These are phyloP conservation scores for Danaus plexippus DNA, from an alignment of 1,140 invertebrate genomes.

Conservation along the genomic window DNA sequence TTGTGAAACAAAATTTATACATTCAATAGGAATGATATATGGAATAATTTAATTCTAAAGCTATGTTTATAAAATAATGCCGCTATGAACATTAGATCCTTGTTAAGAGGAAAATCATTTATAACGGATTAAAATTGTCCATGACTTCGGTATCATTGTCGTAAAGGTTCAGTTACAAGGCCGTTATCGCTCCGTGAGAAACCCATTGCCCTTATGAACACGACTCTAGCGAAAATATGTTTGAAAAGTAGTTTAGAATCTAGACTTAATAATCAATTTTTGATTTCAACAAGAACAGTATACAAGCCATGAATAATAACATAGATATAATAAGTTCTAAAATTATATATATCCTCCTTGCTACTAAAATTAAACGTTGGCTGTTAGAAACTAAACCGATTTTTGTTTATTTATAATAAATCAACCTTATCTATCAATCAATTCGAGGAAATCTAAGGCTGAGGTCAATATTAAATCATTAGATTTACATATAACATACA, in stretches of 20 bases:
- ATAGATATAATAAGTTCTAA: too few species aligned
- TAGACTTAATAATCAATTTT: too few species aligned
- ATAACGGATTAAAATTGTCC: constrained; percentile 32
- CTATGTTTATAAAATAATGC: too few species aligned
- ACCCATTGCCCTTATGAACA: constrained; percentile 26
- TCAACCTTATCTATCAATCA: constrained; percentile 12
- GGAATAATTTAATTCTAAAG: not conserved
- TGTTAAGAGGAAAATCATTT: constrained; percentile 30
- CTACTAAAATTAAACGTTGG: constrained; percentile 1
- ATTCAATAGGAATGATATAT: not conserved
- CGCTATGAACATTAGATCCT: constrained; percentile 2
- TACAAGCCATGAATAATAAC: too few species aligned
- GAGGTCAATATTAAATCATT: constrained; percentile 2
- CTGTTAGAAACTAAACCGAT: too few species aligned
- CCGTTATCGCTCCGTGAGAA: constrained; percentile 42
- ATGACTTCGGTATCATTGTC: constrained; percentile 43
- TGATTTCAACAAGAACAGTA: too few species aligned
- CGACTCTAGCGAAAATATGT: constrained; percentile 14
- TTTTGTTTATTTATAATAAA: not conserved
- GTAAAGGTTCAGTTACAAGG: constrained; percentile 50
- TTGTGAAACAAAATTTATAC: not conserved
- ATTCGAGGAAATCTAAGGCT: constrained; percentile 7
- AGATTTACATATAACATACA: too few species aligned
- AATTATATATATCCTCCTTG: too few species aligned
- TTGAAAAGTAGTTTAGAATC: too few species aligned